A percentile compares a stretch with the other conserved stretches of the same genome.
These are phyloP conservation scores for Melanitta fusca DNA, from an alignment of 2,797 vertebrate species.

Conservation along the genomic window DNA sequence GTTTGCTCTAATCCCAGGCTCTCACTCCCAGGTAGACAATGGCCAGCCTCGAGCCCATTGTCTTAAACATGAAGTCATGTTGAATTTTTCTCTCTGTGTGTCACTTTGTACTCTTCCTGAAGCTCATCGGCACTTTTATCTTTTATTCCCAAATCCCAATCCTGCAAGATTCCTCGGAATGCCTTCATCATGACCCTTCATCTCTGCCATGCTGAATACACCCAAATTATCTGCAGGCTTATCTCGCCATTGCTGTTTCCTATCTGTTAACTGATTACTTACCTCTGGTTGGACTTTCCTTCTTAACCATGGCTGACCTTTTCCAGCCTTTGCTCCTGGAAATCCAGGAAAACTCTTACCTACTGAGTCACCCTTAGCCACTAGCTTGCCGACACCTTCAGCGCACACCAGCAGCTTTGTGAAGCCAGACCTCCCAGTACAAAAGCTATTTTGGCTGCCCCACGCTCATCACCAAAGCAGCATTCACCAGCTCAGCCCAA, in stretches of 20 bases:
- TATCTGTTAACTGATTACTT: neutral
- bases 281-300: neutral
- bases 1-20: neutral
- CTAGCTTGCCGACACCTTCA: neutral
- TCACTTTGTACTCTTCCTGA: neutral
- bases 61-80: neutral
- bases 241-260: neutral
- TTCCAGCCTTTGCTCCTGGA: neutral
- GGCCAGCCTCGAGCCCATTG: neutral
- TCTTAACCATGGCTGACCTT: neutral
- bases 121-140: neutral
- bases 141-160: neutral
- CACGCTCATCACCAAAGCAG: neutral
- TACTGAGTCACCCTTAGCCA: neutral
- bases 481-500: neutral
- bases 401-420: accelerated
- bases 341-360: neutral
- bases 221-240: neutral
- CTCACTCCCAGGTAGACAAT: neutral
- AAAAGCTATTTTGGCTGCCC: neutral
- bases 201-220: accelerated
- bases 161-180: neutral
- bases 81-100: neutral
- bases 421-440: neutral
- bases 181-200: neutral